Conservation (phyloP, 2,888 invertebrate species). For the Phengaris alcon region DNA sequence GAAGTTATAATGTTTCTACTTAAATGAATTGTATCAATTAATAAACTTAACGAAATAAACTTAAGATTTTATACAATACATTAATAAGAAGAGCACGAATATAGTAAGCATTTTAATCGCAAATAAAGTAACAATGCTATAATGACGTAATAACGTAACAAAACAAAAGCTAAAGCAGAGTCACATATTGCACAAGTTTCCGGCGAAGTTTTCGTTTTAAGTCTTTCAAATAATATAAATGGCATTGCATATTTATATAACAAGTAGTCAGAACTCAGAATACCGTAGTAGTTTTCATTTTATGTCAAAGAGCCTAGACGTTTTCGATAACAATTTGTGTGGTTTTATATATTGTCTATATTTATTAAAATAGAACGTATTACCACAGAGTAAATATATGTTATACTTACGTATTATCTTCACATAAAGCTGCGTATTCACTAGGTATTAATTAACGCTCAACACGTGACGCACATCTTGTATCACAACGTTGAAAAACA, state of each 20-base stretch:
- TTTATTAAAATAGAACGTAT: no score
- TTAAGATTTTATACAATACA: not conserved
- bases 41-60: not conserved
- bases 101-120: not conserved
- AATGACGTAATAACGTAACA: slow-evolving; percentile 12
- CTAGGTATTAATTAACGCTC: no score
- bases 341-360: no score
- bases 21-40: not conserved
- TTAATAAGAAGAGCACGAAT: not conserved
- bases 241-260: slow-evolving; percentile 19
- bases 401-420: no score
- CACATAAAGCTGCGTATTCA: no score
- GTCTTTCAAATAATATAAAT: slow-evolving; percentile 15
- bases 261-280: not conserved
- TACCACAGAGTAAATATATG: no score
- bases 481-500: no score
- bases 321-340: not conserved
- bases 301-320: not conserved
- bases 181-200: slow-evolving; percentile 13
- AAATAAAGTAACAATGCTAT: slow-evolving; percentile 13
- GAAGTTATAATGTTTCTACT: no score
- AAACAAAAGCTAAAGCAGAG: slow-evolving; percentile 5
- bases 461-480: no score
- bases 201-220: slow-evolving; percentile 12
- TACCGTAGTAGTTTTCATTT: not conserved